Percentiles rank a stretch among this genome's conserved stretches.
Conservation (phyloP, 2,888 invertebrate genomes). For the Corbicula japonica region DNA sequence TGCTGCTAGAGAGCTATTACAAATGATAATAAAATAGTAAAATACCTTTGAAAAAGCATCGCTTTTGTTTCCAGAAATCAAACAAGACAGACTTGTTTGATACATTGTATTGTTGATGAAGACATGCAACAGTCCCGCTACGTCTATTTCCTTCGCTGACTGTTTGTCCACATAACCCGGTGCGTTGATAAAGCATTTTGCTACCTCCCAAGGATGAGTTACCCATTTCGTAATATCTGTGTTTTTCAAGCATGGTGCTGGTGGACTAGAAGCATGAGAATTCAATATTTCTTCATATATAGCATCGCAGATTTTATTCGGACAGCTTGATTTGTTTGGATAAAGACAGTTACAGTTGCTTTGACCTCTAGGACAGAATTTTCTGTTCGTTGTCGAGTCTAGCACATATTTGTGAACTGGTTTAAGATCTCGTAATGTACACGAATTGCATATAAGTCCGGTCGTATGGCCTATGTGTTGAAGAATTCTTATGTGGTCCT, state of each 20-base stretch:
- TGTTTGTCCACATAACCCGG: background rate
- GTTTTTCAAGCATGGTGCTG: constrained; percentile 9
- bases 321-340: background rate
- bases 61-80: too few species aligned
- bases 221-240: background rate
- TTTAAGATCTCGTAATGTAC: background rate
- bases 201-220: background rate
- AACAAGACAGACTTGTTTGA: too few species aligned
- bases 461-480: background rate
- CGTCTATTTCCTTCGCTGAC: background rate
- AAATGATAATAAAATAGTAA: too few species aligned
- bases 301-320: background rate
- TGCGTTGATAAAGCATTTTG: background rate
- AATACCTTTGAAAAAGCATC: too few species aligned
- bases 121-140: constrained; percentile 3
- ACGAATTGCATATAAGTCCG: background rate
- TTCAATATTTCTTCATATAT: constrained; percentile 1
- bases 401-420: background rate
- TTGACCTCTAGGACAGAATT: background rate
- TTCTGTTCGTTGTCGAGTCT: background rate
- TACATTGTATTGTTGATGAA: constrained; percentile 8
- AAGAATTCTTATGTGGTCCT: constrained; percentile 4
- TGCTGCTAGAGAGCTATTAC: too few species aligned
- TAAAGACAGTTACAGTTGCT: background rate
- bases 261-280: background rate